Conservation (phyloP, 2,888 invertebrate species). For the Meganola albula region DNA sequence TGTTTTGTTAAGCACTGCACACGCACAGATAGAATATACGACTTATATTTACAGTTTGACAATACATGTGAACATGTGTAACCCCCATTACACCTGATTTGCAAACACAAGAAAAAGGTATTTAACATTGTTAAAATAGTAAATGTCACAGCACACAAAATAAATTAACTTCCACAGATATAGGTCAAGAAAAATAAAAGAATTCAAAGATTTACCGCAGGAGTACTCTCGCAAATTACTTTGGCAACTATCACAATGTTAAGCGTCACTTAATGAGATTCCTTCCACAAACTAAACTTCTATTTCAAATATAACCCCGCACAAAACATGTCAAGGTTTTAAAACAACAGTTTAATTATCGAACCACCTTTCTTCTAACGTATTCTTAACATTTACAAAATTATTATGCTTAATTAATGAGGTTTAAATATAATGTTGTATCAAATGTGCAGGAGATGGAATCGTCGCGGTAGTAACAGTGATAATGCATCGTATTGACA, state of each 20-base stretch:
- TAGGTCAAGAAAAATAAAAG: slow-evolving; percentile 23
- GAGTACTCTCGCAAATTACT: slow-evolving; percentile 40
- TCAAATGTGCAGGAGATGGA: slow-evolving; percentile 31
- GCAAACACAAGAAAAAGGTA: too few relatives aligned
- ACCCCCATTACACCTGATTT: too few relatives aligned
- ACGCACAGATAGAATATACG: too few relatives aligned
- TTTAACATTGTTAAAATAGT: too few relatives aligned
- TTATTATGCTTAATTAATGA: slow-evolving; percentile 5
- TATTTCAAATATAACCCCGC: slow-evolving; percentile 49
- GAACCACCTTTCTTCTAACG: slow-evolving; percentile 10
- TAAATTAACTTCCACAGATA: background rate
- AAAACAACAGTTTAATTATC: slow-evolving; percentile 27
- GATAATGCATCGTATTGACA: slow-evolving; percentile 74
- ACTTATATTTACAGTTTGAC: too few relatives aligned
- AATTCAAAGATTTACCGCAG: slow-evolving; percentile 40
- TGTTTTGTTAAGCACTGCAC: too few relatives aligned
- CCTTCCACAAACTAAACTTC: slow-evolving; percentile 27
- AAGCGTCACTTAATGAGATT: slow-evolving; percentile 38
- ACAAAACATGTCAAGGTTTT: slow-evolving; percentile 53
- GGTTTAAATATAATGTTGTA: too few relatives aligned
- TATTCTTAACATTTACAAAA: slow-evolving; percentile 1
- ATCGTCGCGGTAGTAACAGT: slow-evolving; percentile 42
- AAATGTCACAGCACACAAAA: too few relatives aligned
- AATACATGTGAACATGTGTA: too few relatives aligned
- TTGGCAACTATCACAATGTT: slow-evolving; percentile 46